These are phyloP conservation scores for Sebastes matsubarae DNA, from an alignment of 2,797 vertebrate genomes.

Conservation along the genomic window DNA sequence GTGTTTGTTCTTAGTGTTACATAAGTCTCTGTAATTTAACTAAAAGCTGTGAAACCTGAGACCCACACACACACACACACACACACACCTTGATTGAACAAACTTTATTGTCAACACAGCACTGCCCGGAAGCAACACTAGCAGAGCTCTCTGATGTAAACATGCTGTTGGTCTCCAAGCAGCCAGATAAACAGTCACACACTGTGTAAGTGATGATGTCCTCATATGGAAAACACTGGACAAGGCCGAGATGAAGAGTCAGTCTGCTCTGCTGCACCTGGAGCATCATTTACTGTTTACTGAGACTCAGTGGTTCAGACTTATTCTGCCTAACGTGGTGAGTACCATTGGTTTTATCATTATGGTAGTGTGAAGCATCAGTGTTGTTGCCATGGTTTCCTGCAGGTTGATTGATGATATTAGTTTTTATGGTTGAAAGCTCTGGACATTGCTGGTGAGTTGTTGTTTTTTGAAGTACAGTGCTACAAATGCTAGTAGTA, in stretches of 20 bases:
- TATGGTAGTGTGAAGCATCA: background rate
- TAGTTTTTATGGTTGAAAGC: background rate
- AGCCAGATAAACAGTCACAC: conserved; percentile 37
- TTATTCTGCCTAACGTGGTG: background rate
- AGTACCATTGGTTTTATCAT: background rate
- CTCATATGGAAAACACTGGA: background rate
- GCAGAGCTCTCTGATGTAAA: conserved; percentile 8
- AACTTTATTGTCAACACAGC: conserved; percentile 10
- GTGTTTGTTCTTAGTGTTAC: background rate
- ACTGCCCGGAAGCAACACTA: background rate
- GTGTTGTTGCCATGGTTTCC: background rate
- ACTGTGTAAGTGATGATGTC: background rate
- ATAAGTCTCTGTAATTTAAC: conserved; percentile 39
- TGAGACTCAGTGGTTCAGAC: background rate
- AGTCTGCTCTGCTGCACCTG: background rate
- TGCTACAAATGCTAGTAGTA: background rate
- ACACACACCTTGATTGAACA: background rate
- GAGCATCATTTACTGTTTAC: background rate
- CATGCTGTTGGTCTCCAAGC: conserved; percentile 50
- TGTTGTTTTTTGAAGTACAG: background rate
- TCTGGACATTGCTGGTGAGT: background rate
- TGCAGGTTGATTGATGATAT: background rate
- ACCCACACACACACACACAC: background rate
- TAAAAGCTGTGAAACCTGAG: conserved; percentile 61
- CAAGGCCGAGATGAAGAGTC: background rate